These are phyloP conservation scores for Numenius arquata DNA, from an alignment of 2,113 vertebrate species.

Conservation along the genomic window DNA sequence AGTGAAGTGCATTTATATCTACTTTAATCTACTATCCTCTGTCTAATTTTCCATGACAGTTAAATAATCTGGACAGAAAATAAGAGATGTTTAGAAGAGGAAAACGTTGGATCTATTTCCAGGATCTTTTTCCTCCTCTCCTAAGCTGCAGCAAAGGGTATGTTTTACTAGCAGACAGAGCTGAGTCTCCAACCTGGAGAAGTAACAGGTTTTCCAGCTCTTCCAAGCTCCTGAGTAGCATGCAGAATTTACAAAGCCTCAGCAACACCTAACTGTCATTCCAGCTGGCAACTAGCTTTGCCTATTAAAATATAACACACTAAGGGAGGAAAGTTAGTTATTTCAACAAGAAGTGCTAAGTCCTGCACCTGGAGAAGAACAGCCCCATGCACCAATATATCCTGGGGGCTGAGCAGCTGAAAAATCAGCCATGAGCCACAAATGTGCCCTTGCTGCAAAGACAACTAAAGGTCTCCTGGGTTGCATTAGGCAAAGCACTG, in stretches of 20 bases:
- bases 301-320: background rate
- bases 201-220: background rate
- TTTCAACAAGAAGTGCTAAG: background rate
- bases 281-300: background rate
- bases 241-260: background rate
- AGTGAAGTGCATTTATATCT: background rate
- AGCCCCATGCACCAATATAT: background rate
- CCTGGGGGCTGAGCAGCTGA: background rate
- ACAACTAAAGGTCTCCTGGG: background rate
- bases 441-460: background rate
- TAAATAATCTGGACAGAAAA: conserved; percentile 26
- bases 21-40: conserved; percentile 22
- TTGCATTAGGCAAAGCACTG: background rate
- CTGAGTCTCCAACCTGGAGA: background rate
- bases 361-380: background rate
- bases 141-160: background rate
- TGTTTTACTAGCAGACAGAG: background rate
- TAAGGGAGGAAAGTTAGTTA: background rate
- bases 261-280: background rate
- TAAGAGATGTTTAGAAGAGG: background rate
- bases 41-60: background rate
- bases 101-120: background rate
- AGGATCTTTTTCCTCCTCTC: background rate
- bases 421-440: background rate
- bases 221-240: background rate